phyloP scores from a whole-genome alignment of 1,140 invertebrate species.

The Trachymyrmex cornetzi region DNA sequence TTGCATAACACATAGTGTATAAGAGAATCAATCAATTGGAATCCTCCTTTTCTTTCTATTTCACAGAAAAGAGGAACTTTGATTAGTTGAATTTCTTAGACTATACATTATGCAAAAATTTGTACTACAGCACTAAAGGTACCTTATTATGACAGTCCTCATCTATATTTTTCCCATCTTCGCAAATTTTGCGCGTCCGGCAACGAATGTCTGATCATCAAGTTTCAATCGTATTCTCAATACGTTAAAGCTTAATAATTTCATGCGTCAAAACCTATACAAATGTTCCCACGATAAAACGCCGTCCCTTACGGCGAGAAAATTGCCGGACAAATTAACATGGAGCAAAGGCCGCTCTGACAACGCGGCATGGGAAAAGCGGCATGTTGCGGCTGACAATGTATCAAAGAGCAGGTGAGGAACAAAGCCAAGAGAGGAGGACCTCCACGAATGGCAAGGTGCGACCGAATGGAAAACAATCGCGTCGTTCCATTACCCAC shows the following conservation, averaged over 20 bases:
- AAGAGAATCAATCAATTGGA: too few species aligned
- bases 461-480: conserved; percentile 69
- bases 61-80: too few species aligned
- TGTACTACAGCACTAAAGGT: too few species aligned
- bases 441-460: conserved; percentile 26
- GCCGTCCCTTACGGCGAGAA: conserved; percentile 34
- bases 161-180: background rate
- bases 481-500: conserved; percentile 56
- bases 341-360: conserved; percentile 21
- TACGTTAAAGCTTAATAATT: conserved; percentile 35
- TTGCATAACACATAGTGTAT: too few species aligned
- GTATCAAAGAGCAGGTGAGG: conserved; percentile 26
- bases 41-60: too few species aligned
- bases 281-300: conserved; percentile 45
- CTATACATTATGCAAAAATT: too few species aligned
- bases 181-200: background rate
- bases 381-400: conserved; percentile 14
- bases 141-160: background rate
- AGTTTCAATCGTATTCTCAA: background rate
- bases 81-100: too few species aligned
- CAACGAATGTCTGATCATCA: background rate
- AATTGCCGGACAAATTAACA: conserved; percentile 32
- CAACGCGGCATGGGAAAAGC: conserved; percentile 31
- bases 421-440: conserved; percentile 33
- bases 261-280: conserved; percentile 20